phyloP scores from a whole-genome alignment of 2,888 invertebrate genomes.

The Morpho helenor region DNA sequence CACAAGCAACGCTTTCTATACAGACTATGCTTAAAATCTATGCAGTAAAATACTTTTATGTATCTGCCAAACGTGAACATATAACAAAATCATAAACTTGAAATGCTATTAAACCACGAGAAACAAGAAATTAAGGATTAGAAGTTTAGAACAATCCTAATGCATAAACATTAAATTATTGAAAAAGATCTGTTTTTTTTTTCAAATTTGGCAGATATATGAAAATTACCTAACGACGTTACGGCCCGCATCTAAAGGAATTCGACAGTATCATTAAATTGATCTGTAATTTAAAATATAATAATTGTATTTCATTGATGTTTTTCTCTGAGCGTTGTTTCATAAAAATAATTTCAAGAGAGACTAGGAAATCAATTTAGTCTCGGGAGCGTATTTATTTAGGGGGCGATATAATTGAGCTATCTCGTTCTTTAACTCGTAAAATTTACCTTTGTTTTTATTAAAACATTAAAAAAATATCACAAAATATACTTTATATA shows the following conservation, averaged over 20 bases:
- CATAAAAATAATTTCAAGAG: slow-evolving; percentile 14
- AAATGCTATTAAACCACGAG: too few species aligned
- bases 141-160: too few species aligned
- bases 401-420: slow-evolving; percentile 15
- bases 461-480: background rate
- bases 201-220: slow-evolving; percentile 10
- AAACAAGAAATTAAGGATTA: too few species aligned
- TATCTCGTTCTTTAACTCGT: slow-evolving; percentile 21
- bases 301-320: slow-evolving; percentile 33
- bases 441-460: background rate
- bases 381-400: slow-evolving; percentile 16
- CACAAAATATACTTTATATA: background rate
- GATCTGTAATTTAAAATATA: slow-evolving; percentile 33
- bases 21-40: slow-evolving; percentile 47
- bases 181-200: background rate
- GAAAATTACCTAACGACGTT: background rate
- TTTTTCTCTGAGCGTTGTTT: slow-evolving; percentile 19
- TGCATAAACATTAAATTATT: too few species aligned
- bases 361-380: slow-evolving; percentile 14
- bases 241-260: slow-evolving; percentile 20
- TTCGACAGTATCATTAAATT: slow-evolving; percentile 30
- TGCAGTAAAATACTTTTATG: slow-evolving; percentile 32
- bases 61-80: slow-evolving; percentile 17
- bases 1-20: slow-evolving; percentile 81
- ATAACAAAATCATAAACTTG: too few species aligned